These are phyloP conservation scores for Drosophila equinoxialis DNA, from an alignment of 1,140 invertebrate species.

Conservation along the genomic window DNA sequence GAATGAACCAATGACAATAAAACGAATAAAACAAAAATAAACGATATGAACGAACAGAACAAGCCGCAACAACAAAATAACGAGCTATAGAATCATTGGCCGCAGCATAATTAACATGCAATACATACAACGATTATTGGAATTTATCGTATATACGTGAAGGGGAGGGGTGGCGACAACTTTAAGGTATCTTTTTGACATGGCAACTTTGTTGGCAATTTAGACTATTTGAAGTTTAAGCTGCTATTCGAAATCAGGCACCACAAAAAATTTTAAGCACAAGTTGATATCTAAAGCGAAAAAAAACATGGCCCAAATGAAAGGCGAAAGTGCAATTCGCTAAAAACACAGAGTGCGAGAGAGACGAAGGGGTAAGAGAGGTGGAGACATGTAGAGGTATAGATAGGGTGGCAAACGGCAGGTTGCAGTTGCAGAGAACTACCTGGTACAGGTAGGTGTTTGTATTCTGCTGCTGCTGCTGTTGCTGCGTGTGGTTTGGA, in stretches of 20 bases:
- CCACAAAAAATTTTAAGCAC: neutral
- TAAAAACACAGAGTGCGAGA: neutral
- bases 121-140: slow-evolving; percentile 74
- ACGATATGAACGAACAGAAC: slow-evolving; percentile 20
- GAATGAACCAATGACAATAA: slow-evolving; percentile 58
- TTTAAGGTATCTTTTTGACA: neutral
- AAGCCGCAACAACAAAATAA: slow-evolving; percentile 26
- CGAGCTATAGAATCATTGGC: slow-evolving; percentile 20
- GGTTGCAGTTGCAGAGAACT: slow-evolving; percentile 25
- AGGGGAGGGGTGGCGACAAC: neutral
- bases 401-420: neutral
- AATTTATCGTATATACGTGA: slow-evolving; percentile 44
- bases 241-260: neutral
- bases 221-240: neutral
- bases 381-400: no score
- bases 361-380: no score
- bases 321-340: slow-evolving; percentile 21
- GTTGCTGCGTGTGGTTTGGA: slow-evolving; percentile 46
- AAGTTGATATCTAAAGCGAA: neutral
- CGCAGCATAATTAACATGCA: slow-evolving; percentile 74
- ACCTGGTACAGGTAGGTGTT: slow-evolving; percentile 11
- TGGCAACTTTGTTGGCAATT: slow-evolving; percentile 4
- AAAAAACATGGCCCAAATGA: neutral
- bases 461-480: slow-evolving; percentile 12
- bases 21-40: no score